Base-by-base conservation (phyloP, 2,888 invertebrate species). In the Zaprionus bogoriensis region DNA sequence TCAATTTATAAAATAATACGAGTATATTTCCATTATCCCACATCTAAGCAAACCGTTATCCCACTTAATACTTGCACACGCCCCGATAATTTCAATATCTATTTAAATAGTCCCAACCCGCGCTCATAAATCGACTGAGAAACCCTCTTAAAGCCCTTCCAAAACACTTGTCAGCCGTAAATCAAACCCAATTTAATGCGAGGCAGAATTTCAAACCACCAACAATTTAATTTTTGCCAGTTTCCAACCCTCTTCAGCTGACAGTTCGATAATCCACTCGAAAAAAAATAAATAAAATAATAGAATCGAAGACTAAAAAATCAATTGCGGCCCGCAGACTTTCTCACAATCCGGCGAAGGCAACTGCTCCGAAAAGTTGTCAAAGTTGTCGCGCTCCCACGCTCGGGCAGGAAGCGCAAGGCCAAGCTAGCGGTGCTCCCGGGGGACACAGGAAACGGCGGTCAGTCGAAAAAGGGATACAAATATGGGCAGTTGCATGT, bases 261-360 rank as follows among this genome's bases (percentile, higher is more conserved):
- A 64, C 54, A 73, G 44, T 55, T 57, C 64, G 67, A 73, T 82
- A 65, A 75, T 41, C 67, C 58, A 4, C 23, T 12, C 14, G 14
- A 47, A 3, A 59, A 48, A 42, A 47, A 30, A 9, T 54, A 59
- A 72, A 71, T 71, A 45, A 73, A 44, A 51, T 20, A n/a, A n/a
- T n/a, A n/a, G n/a, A n/a, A n/a, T n/a, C n/a, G 25, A 28, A 23
- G 17, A 64, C 36, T 19, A 20, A 44, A 57, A 64, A 74, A 84
- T 80, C 82, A 82, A 82, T 82, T 76, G 61, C 64, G 48, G 44
- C 85, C 80, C 80, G 82, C 77, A 84, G 71, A 50, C 57, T 55
- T 67, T 66, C 42, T 54, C 54, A 69, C 60, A 73, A 50, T 54
- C 45, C 47, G 38, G 23, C 54, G 74, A 80, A 82, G 85, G 30